Percentiles rank a stretch among this genome's conserved stretches.
Conservation (phyloP, 1,140 invertebrate species). For the Mercenaria mercenaria region DNA sequence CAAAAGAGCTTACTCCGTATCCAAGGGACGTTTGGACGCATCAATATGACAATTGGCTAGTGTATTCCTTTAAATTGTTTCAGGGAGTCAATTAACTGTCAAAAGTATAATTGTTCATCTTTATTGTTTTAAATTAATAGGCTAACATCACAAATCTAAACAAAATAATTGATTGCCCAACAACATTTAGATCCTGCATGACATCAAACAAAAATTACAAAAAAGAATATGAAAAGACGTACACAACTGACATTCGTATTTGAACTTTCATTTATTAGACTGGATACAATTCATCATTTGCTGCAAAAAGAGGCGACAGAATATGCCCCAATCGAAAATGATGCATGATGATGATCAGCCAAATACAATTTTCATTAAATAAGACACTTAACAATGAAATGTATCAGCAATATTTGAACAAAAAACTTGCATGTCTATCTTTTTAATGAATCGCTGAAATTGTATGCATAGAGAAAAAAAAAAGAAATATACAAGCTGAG, state of each 20-base stretch:
- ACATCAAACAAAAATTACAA: background rate
- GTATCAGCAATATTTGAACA: background rate
- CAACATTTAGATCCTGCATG: background rate
- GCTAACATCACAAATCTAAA: background rate
- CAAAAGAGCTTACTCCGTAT: no score
- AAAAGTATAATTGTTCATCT: background rate
- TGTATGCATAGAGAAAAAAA: no score
- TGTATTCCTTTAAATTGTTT: no score
- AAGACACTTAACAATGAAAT: slow-evolving; percentile 5
- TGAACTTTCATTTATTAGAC: background rate
- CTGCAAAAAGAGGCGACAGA: slow-evolving; percentile 10
- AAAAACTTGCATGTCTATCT: background rate
- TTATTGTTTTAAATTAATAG: background rate
- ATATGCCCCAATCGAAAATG: slow-evolving; percentile 8
- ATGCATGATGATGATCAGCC: background rate
- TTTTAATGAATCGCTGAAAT: background rate
- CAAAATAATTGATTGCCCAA: background rate
- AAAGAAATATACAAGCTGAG: no score
- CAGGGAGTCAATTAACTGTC: background rate
- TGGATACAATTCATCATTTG: background rate
- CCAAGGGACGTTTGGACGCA: no score
- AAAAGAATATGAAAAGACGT: background rate
- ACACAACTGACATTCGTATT: background rate
- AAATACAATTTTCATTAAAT: background rate
- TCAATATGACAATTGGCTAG: no score